Conservation (phyloP, 2,888 invertebrate genomes). For the Agrochola circellaris region DNA sequence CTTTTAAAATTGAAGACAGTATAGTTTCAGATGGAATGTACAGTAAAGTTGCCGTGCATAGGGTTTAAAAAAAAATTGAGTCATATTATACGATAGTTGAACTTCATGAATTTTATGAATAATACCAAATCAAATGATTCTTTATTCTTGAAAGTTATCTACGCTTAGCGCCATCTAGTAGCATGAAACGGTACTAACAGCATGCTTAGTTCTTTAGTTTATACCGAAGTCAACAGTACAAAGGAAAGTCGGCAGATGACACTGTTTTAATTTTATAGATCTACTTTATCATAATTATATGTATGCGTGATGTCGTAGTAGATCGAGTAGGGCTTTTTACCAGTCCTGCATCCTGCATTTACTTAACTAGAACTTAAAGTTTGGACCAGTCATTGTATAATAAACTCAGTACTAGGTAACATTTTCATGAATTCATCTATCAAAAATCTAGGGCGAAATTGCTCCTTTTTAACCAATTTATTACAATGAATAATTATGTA, state of each 20-base stretch:
- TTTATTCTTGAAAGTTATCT: not conserved
- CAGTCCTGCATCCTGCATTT: not conserved
- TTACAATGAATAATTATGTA: too few relatives aligned
- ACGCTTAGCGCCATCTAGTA: slow-evolving; percentile 9
- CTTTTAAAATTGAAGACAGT: not conserved
- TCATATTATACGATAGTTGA: too few relatives aligned
- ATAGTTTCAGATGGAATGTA: not conserved
- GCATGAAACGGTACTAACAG: not conserved
- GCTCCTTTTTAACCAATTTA: not conserved
- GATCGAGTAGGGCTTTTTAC: not conserved
- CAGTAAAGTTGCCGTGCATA: not conserved
- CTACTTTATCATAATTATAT: not conserved
- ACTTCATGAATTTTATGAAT: not conserved
- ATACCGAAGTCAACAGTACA: not conserved
- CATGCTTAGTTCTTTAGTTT: not conserved
- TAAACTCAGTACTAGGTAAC: not conserved
- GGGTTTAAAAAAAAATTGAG: rapidly evolving
- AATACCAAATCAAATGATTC: not conserved
- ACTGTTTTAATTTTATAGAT: not conserved
- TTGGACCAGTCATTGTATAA: not conserved
- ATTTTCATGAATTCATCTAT: not conserved
- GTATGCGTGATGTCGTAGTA: too few relatives aligned
- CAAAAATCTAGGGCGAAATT: not conserved
- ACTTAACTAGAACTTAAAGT: not conserved
- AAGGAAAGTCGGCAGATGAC: not conserved